Evolutionary conservation across 2,888 invertebrate genomes (phyloP).

Genomic region (Dichetophora obliterata): DNA sequence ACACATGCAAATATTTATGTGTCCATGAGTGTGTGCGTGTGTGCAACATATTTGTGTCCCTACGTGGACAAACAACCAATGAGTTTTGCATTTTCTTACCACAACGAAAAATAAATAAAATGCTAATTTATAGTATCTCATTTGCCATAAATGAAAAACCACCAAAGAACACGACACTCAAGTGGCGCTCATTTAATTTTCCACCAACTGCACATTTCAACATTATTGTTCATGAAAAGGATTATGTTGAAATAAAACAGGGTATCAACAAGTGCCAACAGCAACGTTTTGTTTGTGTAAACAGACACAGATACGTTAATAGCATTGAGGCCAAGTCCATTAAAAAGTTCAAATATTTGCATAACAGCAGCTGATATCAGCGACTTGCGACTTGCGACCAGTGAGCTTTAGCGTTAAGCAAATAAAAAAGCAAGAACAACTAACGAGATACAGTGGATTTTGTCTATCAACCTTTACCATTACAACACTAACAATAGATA

Average conservation of each 20-base stretch:
- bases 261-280: not conserved
- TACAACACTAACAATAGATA: no score
- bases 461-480: no score
- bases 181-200: no score
- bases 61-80: no score
- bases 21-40: not conserved
- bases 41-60: not conserved
- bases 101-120: not conserved
- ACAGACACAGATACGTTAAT: not conserved
- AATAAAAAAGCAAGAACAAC: no score
- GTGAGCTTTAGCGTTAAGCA: not conserved
- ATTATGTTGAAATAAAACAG: not conserved
- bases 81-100: not conserved
- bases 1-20: not conserved
- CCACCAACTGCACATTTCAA: no score
- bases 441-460: no score
- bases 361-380: not conserved
- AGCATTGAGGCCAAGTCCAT: not conserved
- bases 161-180: no score
- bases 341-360: constrained; percentile 22
- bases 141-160: no score
- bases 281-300: not conserved
- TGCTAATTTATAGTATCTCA: not conserved
- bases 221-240: not conserved
- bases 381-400: not conserved